A percentile compares a stretch with the other conserved stretches of the same genome.
Evolutionary conservation across 2,888 invertebrate genomes (phyloP).

Genomic region (Pammene aurita): DNA sequence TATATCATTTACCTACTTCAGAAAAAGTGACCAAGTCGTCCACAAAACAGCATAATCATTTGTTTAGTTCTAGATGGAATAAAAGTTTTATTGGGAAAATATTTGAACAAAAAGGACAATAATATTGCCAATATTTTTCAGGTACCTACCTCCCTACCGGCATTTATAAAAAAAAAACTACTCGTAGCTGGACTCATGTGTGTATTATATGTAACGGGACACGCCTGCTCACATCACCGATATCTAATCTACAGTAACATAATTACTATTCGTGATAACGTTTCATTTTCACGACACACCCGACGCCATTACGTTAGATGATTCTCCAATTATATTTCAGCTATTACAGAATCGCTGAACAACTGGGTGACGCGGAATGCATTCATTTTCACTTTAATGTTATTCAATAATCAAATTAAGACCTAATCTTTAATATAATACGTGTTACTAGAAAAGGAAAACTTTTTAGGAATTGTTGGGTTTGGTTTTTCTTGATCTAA

Average conservation of each 20-base stretch:
- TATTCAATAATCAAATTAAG: constrained; percentile 31
- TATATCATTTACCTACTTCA: too few species aligned
- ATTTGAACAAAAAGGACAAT: too few species aligned
- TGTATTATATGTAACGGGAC: not conserved
- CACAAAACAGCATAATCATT: too few species aligned
- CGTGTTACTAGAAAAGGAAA: not conserved
- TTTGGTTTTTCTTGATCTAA: not conserved
- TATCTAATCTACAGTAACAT: constrained; percentile 11
- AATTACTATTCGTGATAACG: constrained; percentile 24
- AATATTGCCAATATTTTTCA: too few species aligned
- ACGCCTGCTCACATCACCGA: constrained; percentile 16
- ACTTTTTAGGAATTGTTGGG: not conserved
- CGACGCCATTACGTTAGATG: constrained; percentile 36
- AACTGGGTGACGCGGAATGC: constrained; percentile 25
- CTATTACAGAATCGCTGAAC: constrained; percentile 31
- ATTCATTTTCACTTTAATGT: constrained; percentile 35
- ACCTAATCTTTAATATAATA: constrained; percentile 3
- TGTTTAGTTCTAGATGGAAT: too few species aligned
- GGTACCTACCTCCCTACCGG: too few species aligned
- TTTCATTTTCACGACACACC: constrained; percentile 30
- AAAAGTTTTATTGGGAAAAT: too few species aligned
- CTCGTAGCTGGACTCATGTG: too few species aligned
- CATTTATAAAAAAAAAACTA: too few species aligned
- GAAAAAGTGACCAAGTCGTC: too few species aligned
- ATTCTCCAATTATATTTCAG: constrained; percentile 37